Base-by-base conservation (phyloP, 2,888 invertebrate species). In the Ophion obscuratus region DNA sequence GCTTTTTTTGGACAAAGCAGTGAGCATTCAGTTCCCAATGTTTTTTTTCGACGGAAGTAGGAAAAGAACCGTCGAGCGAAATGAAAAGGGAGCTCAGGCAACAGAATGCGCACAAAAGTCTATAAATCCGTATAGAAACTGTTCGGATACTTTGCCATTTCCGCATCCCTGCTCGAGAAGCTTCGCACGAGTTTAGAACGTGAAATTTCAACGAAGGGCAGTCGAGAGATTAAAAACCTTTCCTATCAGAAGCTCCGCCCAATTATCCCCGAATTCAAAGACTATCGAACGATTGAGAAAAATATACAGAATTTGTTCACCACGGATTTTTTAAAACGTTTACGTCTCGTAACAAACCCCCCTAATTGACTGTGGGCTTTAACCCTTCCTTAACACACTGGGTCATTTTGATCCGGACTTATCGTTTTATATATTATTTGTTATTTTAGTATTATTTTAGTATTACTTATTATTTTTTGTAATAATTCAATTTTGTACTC, bases 141-240 rank as follows among this genome's bases (percentile, higher is more conserved):
- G 20, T 74, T 40, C 20, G 66, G 44, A 76, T 11, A 66, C 47
- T 20, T 17, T 66, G 66, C 73, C 66, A 76, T 64, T 47, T 64
- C 27, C n/a, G 44, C 9, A 31, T n/a, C 17, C 75, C 36, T 53
- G 53, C 24, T 17, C 53, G 53, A 53, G 53, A 17, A 53, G 53
- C 53, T 53, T 5, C 11, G 17, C 53, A 53, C 17, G 14, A 53
- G 53, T 53, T 17, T 53, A 14, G 17, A 53, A 53, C 62, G 62
- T 62, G 24, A 27, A 62, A 62, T 20, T 20, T 6, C 62, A 62
- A 27, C 20, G 24, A 24, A 2, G 53, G 11, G 53, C 53, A 53
- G 17, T 53, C 40, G 9, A 53, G 53, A 17, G 53, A 5, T 53
- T 53, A 17, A 53, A 53, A 53, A 53, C 17, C 53, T 53, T 53